These are phyloP conservation scores for Prunella fulvescens DNA, from an alignment of 2,113 vertebrate species.

Conservation along the genomic window DNA sequence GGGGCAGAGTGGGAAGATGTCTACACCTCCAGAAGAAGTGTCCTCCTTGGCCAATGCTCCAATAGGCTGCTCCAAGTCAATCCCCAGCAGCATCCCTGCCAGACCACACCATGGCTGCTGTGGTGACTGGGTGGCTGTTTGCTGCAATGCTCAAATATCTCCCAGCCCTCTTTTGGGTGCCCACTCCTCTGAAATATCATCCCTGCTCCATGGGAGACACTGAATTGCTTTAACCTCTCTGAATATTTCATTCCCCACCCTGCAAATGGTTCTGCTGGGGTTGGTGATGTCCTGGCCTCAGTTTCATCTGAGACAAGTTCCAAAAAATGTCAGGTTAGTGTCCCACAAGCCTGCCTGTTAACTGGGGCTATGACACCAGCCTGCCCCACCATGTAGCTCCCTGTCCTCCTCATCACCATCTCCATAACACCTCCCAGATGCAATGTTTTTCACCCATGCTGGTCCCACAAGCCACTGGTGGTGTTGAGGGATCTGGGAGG, in stretches of 20 bases:
- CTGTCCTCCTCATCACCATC: not conserved
- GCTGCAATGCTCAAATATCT: not conserved
- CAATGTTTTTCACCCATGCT: not conserved
- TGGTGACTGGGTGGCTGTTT: not conserved
- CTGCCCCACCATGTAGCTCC: fast-evolving
- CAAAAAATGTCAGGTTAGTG: not conserved
- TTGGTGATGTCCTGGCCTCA: fast-evolving
- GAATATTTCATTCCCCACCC: conserved; percentile 52
- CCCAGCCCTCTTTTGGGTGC: not conserved
- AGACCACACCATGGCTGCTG: fast-evolving
- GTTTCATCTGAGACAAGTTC: not conserved
- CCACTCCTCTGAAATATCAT: conserved; percentile 42
- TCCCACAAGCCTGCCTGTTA: not conserved
- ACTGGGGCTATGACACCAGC: not conserved
- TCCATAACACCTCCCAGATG: fast-evolving
- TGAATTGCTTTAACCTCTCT: conserved; percentile 58
- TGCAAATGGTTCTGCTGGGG: not conserved
- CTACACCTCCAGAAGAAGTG: not conserved
- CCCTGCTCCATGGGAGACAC: not conserved
- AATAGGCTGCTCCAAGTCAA: fast-evolving
- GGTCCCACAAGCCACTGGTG: not conserved
- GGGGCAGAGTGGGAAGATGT: not conserved
- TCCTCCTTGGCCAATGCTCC: not conserved
- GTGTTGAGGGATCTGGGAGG: not conserved
- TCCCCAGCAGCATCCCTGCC: not conserved